Conservation (phyloP, 1,140 invertebrate species). For the Hylyphantes graminicola region DNA sequence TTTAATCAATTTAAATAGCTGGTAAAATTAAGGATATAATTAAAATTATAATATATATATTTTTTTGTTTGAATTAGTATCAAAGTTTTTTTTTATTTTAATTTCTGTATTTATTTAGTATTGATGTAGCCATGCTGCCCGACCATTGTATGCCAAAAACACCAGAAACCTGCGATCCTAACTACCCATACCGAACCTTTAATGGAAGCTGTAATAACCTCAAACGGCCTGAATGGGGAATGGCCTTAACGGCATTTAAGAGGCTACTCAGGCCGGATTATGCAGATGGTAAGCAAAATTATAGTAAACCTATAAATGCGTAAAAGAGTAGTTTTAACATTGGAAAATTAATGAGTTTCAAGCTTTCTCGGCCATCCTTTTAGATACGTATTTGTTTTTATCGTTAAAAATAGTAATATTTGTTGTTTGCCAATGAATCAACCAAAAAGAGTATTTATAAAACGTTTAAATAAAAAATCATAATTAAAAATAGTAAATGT, state of each 20-base stretch:
- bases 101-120: conserved; percentile 4
- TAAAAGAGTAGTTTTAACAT: not conserved
- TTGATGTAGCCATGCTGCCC: conserved; percentile 33
- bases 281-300: conserved; percentile 66
- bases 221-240: conserved; percentile 70
- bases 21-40: too few species aligned
- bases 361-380: too few species aligned
- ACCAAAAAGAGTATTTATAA: too few species aligned
- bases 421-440: not conserved
- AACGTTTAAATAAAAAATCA: too few species aligned
- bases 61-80: not conserved
- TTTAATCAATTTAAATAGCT: too few species aligned
- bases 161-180: conserved; percentile 13
- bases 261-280: conserved; percentile 67
- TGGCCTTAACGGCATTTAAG: conserved; percentile 66
- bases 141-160: conserved; percentile 21
- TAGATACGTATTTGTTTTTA: too few species aligned
- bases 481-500: too few species aligned
- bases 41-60: not conserved
- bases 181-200: conserved; percentile 71
- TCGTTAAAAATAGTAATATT: not conserved
- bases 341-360: too few species aligned
- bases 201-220: conserved; percentile 83
- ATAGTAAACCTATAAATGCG: not conserved
- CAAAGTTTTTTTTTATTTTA: too few species aligned